A percentile compares a stretch with the other conserved stretches of the same genome.
Conservation (phyloP, 2,888 invertebrate species). For the Lithophane socia region DNA sequence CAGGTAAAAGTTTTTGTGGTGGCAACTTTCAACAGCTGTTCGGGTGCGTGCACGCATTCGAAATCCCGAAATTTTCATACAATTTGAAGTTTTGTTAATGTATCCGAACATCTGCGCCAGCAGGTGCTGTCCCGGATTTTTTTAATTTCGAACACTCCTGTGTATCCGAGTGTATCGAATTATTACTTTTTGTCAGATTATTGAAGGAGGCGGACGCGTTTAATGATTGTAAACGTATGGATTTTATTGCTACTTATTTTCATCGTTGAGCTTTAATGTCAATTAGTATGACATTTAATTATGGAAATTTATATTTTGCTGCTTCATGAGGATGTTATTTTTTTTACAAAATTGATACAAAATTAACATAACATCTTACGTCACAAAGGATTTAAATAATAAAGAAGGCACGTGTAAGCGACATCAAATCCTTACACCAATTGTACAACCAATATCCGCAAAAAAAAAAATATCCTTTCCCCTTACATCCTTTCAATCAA, state of each 20-base stretch:
- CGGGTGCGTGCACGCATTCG: constrained; percentile 77
- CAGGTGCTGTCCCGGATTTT: constrained; percentile 84
- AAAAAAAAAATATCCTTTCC: constrained; percentile 40
- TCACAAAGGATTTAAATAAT: neutral
- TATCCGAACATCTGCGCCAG: constrained; percentile 82
- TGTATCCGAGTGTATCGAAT: constrained; percentile 27
- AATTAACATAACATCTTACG: neutral
- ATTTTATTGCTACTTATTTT: constrained; percentile 29
- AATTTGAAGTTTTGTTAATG: constrained; percentile 75
- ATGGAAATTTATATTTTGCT: constrained; percentile 13
- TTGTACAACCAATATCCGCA: constrained; percentile 8
- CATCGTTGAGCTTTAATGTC: constrained; percentile 26
- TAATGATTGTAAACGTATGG: constrained; percentile 21
- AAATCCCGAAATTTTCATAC: constrained; percentile 80
- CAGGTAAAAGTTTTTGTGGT: constrained; percentile 80
- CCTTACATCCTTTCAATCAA: constrained; percentile 53
- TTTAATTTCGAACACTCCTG: constrained; percentile 71
- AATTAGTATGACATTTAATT: constrained; percentile 30
- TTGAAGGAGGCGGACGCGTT: constrained; percentile 28
- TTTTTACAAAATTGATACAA: neutral
- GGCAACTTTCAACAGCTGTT: constrained; percentile 82
- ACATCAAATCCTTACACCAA: neutral
- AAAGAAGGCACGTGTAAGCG: neutral
- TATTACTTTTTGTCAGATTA: constrained; percentile 34
- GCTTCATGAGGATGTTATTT: neutral